A percentile compares a stretch with the other conserved stretches of the same genome.
These are phyloP conservation scores for Bujurquina vittata DNA, from an alignment of 2,113 vertebrate genomes.

Conservation along the genomic window DNA sequence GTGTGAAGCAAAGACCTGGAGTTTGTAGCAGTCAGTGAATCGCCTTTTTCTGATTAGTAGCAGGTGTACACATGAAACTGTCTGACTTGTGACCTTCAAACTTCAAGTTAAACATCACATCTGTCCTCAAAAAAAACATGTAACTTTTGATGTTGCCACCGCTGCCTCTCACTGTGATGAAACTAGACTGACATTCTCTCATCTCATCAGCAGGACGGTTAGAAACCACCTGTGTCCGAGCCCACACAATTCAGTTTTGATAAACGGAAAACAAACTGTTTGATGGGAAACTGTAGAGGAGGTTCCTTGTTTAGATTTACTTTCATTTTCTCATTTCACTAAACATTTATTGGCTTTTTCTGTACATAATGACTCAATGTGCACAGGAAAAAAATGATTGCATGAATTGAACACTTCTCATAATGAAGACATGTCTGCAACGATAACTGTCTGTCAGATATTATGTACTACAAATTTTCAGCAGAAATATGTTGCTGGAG, in stretches of 20 bases:
- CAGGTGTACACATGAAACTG: slow-evolving; percentile 24
- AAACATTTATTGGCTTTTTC: background rate
- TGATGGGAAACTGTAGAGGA: background rate
- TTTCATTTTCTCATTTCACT: background rate
- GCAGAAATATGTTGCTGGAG: background rate
- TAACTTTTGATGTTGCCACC: slow-evolving; percentile 12
- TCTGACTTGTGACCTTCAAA: slow-evolving; percentile 13
- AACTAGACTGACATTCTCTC: background rate
- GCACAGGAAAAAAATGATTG: background rate
- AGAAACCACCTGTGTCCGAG: slow-evolving; percentile 16
- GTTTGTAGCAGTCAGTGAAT: background rate
- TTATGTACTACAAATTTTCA: background rate
- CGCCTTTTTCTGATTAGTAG: background rate
- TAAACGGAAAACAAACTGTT: slow-evolving; percentile 6
- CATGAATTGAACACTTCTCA: background rate
- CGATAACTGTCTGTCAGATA: background rate
- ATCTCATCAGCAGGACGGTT: background rate
- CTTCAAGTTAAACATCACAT: background rate
- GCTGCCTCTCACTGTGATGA: background rate
- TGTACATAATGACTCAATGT: background rate
- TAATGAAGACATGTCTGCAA: background rate
- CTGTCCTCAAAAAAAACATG: background rate
- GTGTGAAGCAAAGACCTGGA: slow-evolving; percentile 16
- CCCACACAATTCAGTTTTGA: slow-evolving; percentile 24
- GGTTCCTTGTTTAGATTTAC: background rate